Conservation (phyloP, 2,113 vertebrate genomes). For the Struthio camelus region DNA sequence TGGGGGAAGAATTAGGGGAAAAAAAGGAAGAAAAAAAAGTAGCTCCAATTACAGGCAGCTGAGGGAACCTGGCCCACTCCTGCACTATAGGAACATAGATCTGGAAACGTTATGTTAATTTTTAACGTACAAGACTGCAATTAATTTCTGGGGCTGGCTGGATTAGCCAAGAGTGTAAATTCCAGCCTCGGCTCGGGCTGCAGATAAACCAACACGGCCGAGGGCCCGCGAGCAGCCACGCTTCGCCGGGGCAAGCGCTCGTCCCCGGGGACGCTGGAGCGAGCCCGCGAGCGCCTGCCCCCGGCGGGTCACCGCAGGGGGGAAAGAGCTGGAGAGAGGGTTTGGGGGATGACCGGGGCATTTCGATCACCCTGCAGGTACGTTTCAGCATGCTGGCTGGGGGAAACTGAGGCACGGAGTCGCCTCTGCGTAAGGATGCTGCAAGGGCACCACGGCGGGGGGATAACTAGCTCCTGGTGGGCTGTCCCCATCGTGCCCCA, state of each 20-base stretch:
- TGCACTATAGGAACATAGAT: conserved; percentile 40
- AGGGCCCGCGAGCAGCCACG: neutral
- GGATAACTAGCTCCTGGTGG: neutral
- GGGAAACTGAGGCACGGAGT: neutral
- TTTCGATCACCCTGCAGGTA: neutral
- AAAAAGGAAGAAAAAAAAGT: neutral
- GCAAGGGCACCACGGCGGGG: too few relatives aligned
- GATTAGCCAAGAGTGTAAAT: conserved; percentile 72
- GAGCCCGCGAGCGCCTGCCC: too few relatives aligned
- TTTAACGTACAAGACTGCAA: conserved; percentile 68
- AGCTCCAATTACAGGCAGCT: conserved; percentile 40
- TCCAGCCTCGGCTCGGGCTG: conserved; percentile 26
- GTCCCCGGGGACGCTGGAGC: neutral
- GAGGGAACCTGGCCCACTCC: conserved; percentile 47
- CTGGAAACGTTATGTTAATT: conserved; percentile 74
- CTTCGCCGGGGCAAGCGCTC: neutral
- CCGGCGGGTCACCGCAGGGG: too few relatives aligned
- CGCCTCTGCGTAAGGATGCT: too few relatives aligned
- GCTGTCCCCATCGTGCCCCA: neutral
- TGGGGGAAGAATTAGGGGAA: neutral
- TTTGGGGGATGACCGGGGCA: neutral
- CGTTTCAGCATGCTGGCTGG: neutral
- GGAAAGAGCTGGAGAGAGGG: too few relatives aligned
- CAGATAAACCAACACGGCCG: neutral
- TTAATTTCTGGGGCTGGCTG: conserved; percentile 67